Conservation (phyloP, 2,888 invertebrate genomes). For the Limnephilus marmoratus region DNA sequence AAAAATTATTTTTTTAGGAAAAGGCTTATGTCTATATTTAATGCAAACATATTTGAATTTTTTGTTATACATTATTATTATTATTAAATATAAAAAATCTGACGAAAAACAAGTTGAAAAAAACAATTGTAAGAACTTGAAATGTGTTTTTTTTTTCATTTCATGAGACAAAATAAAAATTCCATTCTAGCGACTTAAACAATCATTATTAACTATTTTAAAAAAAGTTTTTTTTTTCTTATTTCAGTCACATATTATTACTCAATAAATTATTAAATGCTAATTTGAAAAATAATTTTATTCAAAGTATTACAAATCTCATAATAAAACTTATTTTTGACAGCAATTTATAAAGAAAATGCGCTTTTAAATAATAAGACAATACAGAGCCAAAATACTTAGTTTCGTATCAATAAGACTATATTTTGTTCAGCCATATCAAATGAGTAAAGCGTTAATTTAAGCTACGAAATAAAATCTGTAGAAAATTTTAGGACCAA, state of each 20-base stretch:
- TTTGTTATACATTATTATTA: background rate
- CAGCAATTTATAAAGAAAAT: background rate
- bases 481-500: background rate
- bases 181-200: background rate
- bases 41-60: background rate
- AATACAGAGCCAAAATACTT: background rate
- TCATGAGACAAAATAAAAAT: background rate
- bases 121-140: background rate
- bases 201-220: background rate
- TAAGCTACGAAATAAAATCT: background rate
- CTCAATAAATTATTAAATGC: constrained; percentile 2
- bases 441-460: background rate
- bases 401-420: background rate
- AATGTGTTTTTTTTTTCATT: background rate
- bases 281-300: background rate
- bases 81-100: background rate
- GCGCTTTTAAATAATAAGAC: background rate
- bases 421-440: background rate
- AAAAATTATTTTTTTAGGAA: background rate
- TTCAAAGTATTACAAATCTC: background rate
- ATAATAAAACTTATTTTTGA: background rate
- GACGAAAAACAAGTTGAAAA: background rate
- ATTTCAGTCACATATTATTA: background rate
- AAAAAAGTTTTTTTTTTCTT: background rate
- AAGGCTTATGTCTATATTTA: constrained; percentile 2